These are phyloP conservation scores for pig (Sus scrofa) DNA, from an alignment of 2,113 vertebrate species.

Conservation along the genomic window T2T-Sscrofa CM000819.6:68096501-68097000, in stretches of 20 bases:
- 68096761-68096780: not conserved
- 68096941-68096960: constrained; percentile 21
- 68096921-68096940: not conserved
- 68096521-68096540: too few relatives aligned
- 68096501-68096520: too few relatives aligned
- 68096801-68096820: not conserved
- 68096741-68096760: not conserved
- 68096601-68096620: too few relatives aligned
- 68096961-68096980: not conserved
- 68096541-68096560: too few relatives aligned
- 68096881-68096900: not conserved
- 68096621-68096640: too few relatives aligned
- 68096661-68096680: too few relatives aligned
- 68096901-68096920: constrained; percentile 21
- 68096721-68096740: not conserved
- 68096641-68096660: too few relatives aligned
- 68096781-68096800: not conserved
- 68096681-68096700: too few relatives aligned
- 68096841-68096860: not conserved
- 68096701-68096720: too few relatives aligned
- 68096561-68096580: too few relatives aligned
- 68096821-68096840: not conserved
- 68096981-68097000: not conserved
- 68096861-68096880: not conserved
- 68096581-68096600: too few relatives aligned